Percentiles rank a stretch among this genome's conserved stretches.
Evolutionary conservation across 2,113 vertebrate species (phyloP).

Genomic region (Gavia stellata): DNA sequence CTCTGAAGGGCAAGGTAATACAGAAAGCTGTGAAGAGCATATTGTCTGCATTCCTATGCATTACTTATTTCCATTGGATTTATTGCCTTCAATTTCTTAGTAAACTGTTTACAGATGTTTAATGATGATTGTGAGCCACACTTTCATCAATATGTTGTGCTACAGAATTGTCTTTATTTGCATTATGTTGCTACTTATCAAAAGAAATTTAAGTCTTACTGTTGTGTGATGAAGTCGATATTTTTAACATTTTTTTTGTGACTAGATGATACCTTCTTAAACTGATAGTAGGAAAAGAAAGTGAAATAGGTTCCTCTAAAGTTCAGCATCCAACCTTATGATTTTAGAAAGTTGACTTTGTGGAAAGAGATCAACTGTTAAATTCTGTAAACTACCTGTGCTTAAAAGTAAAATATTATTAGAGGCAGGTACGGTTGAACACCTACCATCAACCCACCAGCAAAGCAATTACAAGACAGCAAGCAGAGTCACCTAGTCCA

Average conservation of each 20-base stretch:
- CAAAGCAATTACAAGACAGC: not conserved
- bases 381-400: not conserved
- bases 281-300: not conserved
- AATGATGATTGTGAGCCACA: not conserved
- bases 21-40: not conserved
- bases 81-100: not conserved
- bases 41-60: not conserved
- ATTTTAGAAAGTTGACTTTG: not conserved
- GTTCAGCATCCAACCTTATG: not conserved
- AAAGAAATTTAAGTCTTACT: not conserved
- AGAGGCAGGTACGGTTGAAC: not conserved
- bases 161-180: not conserved
- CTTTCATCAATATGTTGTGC: not conserved
- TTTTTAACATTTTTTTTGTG: not conserved
- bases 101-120: not conserved
- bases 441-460: not conserved
- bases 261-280: not conserved
- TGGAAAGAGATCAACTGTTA: not conserved
- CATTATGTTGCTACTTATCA: not conserved
- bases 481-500: not conserved
- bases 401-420: not conserved
- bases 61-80: not conserved
- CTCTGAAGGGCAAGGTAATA: not conserved
- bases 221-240: not conserved
- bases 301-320: not conserved